phyloP scores from a whole-genome alignment of 2,113 vertebrate species.

The Desmodus rotundus region DNA sequence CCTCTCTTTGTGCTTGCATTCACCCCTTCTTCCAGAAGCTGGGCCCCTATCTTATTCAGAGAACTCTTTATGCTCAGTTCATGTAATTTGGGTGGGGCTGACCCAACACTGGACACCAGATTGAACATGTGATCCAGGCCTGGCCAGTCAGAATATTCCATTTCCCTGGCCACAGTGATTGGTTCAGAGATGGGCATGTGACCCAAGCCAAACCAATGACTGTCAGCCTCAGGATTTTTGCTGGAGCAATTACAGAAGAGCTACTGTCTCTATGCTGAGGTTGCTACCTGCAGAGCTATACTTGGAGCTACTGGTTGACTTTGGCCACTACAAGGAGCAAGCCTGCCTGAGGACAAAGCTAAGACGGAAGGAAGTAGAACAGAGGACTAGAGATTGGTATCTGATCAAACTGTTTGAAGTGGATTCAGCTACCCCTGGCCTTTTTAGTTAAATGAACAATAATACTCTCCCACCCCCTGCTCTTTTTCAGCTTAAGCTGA shows the following conservation, averaged over 20 bases:
- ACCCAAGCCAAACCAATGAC: neutral
- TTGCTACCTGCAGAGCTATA: neutral
- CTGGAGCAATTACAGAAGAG: neutral
- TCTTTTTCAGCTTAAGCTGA: neutral
- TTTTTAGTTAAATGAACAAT: neutral
- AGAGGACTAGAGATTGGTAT: neutral
- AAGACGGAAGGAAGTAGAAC: neutral
- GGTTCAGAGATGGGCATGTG: neutral
- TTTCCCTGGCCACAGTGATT: neutral
- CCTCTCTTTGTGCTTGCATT: neutral
- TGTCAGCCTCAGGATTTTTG: neutral
- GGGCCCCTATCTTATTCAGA: neutral
- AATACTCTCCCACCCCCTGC: neutral
- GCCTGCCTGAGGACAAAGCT: neutral
- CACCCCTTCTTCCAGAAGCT: neutral
- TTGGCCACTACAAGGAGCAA: neutral
- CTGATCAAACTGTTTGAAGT: neutral
- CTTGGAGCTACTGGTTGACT: neutral
- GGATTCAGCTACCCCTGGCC: neutral
- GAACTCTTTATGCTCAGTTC: neutral
- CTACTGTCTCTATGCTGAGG: neutral
- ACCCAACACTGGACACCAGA: too few relatives aligned
- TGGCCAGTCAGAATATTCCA: neutral
- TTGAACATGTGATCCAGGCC: neutral
- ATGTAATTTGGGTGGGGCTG: neutral